Conservation (phyloP, 30 jellyfish, hydroid and myxozoan genomes). For the Catostylus mosaicus region DNA sequence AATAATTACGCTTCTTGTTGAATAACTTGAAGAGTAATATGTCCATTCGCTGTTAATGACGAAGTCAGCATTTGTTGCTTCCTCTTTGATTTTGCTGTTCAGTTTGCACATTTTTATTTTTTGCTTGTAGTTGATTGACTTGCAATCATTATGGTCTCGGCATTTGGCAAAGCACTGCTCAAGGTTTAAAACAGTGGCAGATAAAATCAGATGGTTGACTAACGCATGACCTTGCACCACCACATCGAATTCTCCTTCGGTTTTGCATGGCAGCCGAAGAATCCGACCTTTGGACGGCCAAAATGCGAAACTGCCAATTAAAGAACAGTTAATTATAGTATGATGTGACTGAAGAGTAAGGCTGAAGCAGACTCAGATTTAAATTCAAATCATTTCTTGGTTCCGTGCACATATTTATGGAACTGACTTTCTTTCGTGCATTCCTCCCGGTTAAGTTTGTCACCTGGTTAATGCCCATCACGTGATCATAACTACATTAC, state of each 20-base stretch:
- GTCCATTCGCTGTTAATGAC: not conserved
- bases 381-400: too few species aligned
- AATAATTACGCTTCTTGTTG: not conserved
- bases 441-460: too few species aligned
- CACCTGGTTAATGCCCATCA: too few species aligned
- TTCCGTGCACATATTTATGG: too few species aligned
- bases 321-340: too few species aligned
- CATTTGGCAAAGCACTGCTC: conserved; percentile 21
- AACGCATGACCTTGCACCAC: not conserved
- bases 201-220: not conserved
- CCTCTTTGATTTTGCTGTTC: conserved; percentile 1
- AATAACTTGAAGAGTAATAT: not conserved
- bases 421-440: too few species aligned
- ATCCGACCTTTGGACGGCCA: conserved; percentile 21
- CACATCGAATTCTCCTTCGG: conserved; percentile 17
- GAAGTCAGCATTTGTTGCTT: not conserved
- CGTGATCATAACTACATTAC: too few species aligned
- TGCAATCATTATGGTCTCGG: not conserved
- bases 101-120: not conserved
- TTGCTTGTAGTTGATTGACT: too few species aligned
- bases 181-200: not conserved
- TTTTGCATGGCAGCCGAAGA: conserved; percentile 33
- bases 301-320: not conserved
- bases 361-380: too few species aligned
- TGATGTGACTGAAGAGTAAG: too few species aligned